Evolutionary conservation across 2,113 vertebrate genomes (phyloP).

Genomic region (Elaphurus davidianus): DNA sequence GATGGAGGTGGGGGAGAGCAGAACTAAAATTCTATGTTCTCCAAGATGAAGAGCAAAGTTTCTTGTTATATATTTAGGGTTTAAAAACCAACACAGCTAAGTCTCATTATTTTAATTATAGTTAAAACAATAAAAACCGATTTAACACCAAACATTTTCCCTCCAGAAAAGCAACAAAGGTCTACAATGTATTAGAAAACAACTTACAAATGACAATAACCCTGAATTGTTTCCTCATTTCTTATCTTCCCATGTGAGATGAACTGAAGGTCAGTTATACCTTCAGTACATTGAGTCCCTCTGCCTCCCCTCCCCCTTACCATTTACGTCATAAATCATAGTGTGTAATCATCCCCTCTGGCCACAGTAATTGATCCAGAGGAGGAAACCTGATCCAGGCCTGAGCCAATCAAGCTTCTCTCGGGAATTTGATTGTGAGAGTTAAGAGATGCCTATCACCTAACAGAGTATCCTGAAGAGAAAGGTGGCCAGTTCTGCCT

Average conservation of each 20-base stretch:
- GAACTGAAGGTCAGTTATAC: not conserved
- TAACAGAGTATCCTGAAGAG: not conserved
- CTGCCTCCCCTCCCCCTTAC: not conserved
- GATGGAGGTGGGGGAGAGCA: not conserved
- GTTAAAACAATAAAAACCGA: not conserved
- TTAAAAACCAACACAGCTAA: not conserved
- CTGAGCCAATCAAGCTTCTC: not conserved
- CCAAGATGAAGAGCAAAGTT: not conserved
- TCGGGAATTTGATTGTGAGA: not conserved
- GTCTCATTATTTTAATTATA: not conserved
- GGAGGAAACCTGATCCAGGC: not conserved
- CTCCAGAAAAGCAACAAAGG: not conserved
- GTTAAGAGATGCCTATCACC: not conserved
- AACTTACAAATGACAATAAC: not conserved
- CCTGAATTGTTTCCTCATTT: not conserved
- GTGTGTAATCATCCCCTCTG: not conserved
- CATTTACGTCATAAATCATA: not conserved
- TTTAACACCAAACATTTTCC: not conserved
- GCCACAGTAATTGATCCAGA: not conserved
- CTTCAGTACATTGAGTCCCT: not conserved
- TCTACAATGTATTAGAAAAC: not conserved
- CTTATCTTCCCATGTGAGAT: not conserved
- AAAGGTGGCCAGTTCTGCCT: not conserved
- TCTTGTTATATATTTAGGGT: not conserved
- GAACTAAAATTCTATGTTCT: not conserved